Base-by-base conservation (phyloP, 2,888 invertebrate species). In the Candidula unifasciata region DNA sequence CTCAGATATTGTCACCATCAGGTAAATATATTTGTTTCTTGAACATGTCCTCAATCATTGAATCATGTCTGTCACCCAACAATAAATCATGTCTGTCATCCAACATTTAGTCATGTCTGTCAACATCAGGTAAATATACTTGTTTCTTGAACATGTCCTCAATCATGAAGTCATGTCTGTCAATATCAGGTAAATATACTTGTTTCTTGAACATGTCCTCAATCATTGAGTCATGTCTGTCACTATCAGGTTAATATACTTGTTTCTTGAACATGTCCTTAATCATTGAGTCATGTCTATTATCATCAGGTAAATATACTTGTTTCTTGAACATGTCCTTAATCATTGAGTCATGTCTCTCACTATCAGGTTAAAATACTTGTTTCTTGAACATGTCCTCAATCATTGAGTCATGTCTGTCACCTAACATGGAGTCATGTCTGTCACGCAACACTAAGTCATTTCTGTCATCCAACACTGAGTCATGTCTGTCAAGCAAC, bases 1-100 rank as follows among this genome's bases (percentile, higher is more conserved):
- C 10, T 92, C 93, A 2, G 90, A 92, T 73, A 92, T 94, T 80
- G 91, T 94, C 85, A 88, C 92, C 35, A 86, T 94, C 85, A 93
- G 91, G 94, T 94, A 88, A 85, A 89, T 80, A 16, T 44, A 27
- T 57, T 18, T 18, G 10, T 57, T 13, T 60, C 60, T 60, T 13
- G 10, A 5, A 18, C 60, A 13, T 13, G 8, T 60, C 18, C 24
- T 24, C 24, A 5, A 8, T 24, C 44, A 60, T 60, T 24, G 24
- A 24, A 24, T 60, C 60, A 44, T 44, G 44, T 44, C 44, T 44
- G 44, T 44, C 44, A 44, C 90, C 94, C 85, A 88, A 92, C 35
- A 86, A 0, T 44, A 13, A 44, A 3, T 3, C 60, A 60, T 18
- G 3, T 60, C 60, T 3, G 0, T 60, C 60, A 24, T 1, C 24